Evolutionary conservation across 2,797 vertebrate genomes (phyloP).

Genomic region (Oryzias dopingdopingensis): DNA sequence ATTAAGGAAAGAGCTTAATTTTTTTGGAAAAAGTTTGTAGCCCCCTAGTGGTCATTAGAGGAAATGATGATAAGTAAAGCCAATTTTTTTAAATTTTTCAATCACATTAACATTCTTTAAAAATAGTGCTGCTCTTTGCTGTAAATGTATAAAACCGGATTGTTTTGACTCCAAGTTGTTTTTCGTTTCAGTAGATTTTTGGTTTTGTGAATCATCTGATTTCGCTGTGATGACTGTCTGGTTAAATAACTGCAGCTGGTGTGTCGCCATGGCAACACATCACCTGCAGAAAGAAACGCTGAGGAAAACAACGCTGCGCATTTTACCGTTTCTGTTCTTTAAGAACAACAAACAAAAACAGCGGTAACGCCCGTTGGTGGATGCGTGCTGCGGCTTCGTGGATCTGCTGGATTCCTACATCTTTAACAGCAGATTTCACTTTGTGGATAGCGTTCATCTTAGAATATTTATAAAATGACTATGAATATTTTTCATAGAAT

Average conservation of each 20-base stretch:
- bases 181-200: background rate
- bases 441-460: background rate
- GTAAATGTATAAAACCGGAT: too few species aligned
- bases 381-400: constrained; percentile 2
- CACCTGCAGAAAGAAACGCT: too few species aligned
- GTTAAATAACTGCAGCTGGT: constrained; percentile 17
- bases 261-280: background rate
- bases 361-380: background rate
- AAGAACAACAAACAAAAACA: constrained; percentile 18
- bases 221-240: constrained; percentile 18
- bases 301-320: background rate
- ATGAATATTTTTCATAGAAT: background rate
- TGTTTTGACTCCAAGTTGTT: background rate
- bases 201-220: background rate
- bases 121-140: too few species aligned
- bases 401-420: background rate
- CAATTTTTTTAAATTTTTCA: too few species aligned
- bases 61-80: too few species aligned
- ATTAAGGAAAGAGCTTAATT: too few species aligned
- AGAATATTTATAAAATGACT: background rate
- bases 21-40: too few species aligned
- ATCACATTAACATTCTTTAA: too few species aligned
- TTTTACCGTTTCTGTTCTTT: constrained; percentile 23
- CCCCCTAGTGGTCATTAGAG: too few species aligned
- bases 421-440: background rate